Percentiles rank a stretch among this genome's conserved stretches.
Conservation (phyloP, 2,113 vertebrate species). For the Xyliphius kryptos region DNA sequence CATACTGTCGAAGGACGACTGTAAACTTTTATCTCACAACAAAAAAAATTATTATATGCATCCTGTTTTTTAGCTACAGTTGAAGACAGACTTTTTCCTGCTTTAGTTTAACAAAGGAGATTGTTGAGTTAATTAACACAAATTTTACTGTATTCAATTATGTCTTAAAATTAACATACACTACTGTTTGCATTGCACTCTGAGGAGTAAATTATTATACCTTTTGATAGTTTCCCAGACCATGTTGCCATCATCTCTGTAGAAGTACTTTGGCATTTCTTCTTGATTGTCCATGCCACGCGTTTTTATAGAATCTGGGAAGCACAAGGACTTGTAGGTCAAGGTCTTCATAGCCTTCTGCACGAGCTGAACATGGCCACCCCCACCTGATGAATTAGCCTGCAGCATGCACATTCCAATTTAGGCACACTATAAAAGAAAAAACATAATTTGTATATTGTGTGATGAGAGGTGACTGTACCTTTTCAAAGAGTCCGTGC, state of each 20-base stretch:
- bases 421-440: constrained; percentile 8
- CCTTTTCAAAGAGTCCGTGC: constrained; percentile 95
- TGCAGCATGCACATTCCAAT: constrained; percentile 1
- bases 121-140: too few species aligned
- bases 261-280: constrained; percentile 88
- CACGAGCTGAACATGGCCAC: constrained; percentile 89
- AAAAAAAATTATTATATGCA: too few species aligned
- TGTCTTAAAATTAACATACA: too few species aligned
- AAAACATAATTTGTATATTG: too few species aligned
- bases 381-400: constrained; percentile 92
- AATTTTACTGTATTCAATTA: too few species aligned
- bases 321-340: constrained; percentile 81
- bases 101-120: too few species aligned
- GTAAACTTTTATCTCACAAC: too few species aligned
- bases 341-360: constrained; percentile 76
- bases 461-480: constrained; percentile 52
- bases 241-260: constrained; percentile 81
- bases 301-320: constrained; percentile 79
- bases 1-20: too few species aligned
- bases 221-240: constrained; percentile 84
- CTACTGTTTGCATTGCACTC: too few species aligned
- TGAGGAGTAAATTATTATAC: too few species aligned
- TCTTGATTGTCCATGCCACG: constrained; percentile 75
- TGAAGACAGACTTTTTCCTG: too few species aligned
- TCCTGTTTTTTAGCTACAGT: too few species aligned